A percentile compares a stretch with the other conserved stretches of the same genome.
Conservation (phyloP, 2,888 invertebrate genomes). For the Acanthosepion esculentum region DNA sequence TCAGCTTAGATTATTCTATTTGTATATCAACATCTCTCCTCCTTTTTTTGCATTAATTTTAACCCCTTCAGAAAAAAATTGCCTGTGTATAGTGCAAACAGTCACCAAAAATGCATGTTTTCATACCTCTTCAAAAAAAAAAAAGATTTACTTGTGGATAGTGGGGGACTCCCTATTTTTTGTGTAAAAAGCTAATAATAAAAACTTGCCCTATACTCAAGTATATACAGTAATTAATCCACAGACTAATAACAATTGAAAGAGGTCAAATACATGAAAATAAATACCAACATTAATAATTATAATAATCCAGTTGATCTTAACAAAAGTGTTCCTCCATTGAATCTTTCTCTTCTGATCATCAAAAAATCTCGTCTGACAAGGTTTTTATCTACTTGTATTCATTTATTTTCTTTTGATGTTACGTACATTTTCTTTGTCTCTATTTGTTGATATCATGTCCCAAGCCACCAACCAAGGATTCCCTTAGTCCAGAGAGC, state of each 20-base stretch:
- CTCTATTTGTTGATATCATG: not conserved
- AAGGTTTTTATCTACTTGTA: not conserved
- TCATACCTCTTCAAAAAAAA: no score
- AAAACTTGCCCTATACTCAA: no score
- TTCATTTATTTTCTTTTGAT: not conserved
- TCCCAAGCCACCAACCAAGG: not conserved
- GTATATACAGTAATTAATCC: not conserved
- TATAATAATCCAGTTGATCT: not conserved
- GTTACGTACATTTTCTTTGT: not conserved
- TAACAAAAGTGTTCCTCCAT: not conserved
- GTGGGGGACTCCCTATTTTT: no score
- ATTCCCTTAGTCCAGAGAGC: not conserved
- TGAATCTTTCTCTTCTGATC: not conserved
- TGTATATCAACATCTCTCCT: not conserved
- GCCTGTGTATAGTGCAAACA: no score
- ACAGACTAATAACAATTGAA: not conserved
- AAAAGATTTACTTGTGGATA: no score
- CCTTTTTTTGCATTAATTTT: not conserved
- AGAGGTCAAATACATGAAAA: not conserved
- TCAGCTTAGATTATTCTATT: no score
- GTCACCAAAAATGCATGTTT: no score
- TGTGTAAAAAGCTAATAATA: no score
- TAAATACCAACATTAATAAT: not conserved
- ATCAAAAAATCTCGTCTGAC: not conserved
- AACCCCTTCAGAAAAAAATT: no score